A percentile compares a stretch with the other conserved stretches of the same genome.
Conservation (phyloP, 2,888 invertebrate species). For the Acleris literana region DNA sequence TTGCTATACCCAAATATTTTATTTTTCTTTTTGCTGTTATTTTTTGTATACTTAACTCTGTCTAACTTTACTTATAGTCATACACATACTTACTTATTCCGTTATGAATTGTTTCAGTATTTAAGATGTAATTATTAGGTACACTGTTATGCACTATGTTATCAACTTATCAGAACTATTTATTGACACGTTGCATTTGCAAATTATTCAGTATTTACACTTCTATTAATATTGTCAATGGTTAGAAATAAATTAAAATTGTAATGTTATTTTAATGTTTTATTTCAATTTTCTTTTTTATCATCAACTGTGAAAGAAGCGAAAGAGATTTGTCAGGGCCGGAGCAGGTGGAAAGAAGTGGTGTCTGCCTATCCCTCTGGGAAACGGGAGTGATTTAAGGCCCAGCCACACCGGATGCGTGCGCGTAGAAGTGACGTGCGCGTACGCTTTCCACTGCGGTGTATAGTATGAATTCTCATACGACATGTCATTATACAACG, state of each 20-base stretch:
- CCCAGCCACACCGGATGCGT: too few species aligned
- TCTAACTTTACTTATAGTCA: background rate
- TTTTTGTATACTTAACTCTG: background rate
- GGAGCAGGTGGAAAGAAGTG: too few species aligned
- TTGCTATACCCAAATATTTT: too few species aligned
- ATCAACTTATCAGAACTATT: background rate
- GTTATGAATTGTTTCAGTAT: background rate
- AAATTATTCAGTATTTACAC: slow-evolving; percentile 38
- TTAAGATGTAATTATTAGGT: background rate
- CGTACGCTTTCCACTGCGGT: too few species aligned
- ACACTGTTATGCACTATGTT: slow-evolving; percentile 4
- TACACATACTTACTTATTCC: background rate
- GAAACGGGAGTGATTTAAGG: too few species aligned
- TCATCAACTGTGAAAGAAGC: too few species aligned
- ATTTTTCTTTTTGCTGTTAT: too few species aligned
- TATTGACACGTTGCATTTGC: slow-evolving; percentile 33
- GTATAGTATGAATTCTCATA: too few species aligned
- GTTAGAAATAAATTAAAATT: slow-evolving; percentile 35
- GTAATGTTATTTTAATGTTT: slow-evolving; percentile 23
- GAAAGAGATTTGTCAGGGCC: too few species aligned
- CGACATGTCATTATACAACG: too few species aligned
- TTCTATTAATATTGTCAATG: slow-evolving; percentile 29
- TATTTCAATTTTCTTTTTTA: background rate
- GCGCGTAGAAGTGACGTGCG: too few species aligned
- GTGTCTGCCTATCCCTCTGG: too few species aligned